Conservation (phyloP, 1,140 invertebrate genomes). For the Drosophila bocqueti region DNA sequence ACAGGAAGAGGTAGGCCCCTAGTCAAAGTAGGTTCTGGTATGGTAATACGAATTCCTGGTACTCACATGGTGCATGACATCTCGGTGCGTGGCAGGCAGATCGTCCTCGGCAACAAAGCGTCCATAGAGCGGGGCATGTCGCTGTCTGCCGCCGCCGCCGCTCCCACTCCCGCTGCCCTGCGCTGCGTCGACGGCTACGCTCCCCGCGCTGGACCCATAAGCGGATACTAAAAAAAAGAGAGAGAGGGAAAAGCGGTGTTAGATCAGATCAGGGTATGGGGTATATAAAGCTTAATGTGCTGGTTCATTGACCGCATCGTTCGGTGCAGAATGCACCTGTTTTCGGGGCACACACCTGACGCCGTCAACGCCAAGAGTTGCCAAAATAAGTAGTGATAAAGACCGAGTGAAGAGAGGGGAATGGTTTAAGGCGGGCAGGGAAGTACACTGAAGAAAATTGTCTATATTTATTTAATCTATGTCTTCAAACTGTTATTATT, state of each 20-base stretch:
- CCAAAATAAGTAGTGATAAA: conserved; percentile 29
- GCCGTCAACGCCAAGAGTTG: conserved; percentile 29
- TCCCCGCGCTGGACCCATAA: conserved; percentile 81
- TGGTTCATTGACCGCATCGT: conserved; percentile 50
- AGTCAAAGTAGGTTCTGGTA: background rate
- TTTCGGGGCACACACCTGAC: conserved; percentile 46
- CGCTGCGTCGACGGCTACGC: conserved; percentile 71
- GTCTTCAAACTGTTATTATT: no score
- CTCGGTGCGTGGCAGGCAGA: conserved; percentile 86
- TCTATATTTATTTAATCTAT: no score
- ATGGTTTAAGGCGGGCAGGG: background rate
- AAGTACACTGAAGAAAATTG: background rate
- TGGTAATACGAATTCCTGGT: background rate
- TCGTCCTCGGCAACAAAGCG: conserved; percentile 95
- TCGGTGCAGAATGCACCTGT: conserved; percentile 42
- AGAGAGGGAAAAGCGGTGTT: background rate
- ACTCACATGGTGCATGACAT: conserved; percentile 85
- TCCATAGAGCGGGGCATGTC: conserved; percentile 93
- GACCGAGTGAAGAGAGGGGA: background rate
- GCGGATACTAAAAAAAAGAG: conserved; percentile 70
- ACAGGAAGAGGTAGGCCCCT: background rate
- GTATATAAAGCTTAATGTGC: conserved; percentile 4
- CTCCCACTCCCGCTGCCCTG: conserved; percentile 62
- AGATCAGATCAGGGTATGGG: background rate
- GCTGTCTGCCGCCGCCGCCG: conserved; percentile 76